Percentiles rank a stretch among this genome's conserved stretches.
Conservation (phyloP, 2,888 invertebrate genomes). For the Clistopyga incitator region DNA sequence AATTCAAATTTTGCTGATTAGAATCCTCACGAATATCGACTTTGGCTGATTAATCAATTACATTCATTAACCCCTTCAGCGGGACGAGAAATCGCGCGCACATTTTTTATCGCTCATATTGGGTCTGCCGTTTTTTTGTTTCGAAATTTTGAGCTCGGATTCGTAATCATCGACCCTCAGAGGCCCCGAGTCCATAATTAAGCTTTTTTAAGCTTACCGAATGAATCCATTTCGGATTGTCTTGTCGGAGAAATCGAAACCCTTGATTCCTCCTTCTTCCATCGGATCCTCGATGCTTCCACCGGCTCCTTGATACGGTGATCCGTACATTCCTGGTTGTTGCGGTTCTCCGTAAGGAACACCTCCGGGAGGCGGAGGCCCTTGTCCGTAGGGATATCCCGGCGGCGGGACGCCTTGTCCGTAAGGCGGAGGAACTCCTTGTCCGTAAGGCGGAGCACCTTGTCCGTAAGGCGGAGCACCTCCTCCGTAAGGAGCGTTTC, state of each 20-base stretch:
- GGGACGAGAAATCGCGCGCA: no score
- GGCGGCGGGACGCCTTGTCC: conserved; percentile 36
- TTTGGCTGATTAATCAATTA: no score
- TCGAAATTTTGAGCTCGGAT: no score
- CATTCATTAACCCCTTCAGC: no score
- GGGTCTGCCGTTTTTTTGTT: no score
- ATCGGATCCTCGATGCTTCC: conserved; percentile 84
- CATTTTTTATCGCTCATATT: no score
- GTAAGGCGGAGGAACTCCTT: conserved; percentile 38
- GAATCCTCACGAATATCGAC: no score
- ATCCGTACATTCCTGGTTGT: conserved; percentile 79
- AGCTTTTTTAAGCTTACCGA: conserved; percentile 85
- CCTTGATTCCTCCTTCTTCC: conserved; percentile 85
- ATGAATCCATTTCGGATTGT: conserved; percentile 90
- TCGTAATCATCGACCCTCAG: no score
- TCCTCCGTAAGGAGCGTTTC: conserved; percentile 36
- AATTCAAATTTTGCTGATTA: no score
- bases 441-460: conserved; percentile 33
- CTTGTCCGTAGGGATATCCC: conserved; percentile 70
- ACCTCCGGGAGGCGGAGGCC: conserved; percentile 73
- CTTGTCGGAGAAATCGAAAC: conserved; percentile 90
- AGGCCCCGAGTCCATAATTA: no score
- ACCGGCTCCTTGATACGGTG: conserved; percentile 71
- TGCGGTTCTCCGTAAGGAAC: conserved; percentile 76
- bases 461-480: conserved; percentile 38